Base-by-base conservation (phyloP, 2,113 vertebrate genomes). In the Xiphias gladius region DNA sequence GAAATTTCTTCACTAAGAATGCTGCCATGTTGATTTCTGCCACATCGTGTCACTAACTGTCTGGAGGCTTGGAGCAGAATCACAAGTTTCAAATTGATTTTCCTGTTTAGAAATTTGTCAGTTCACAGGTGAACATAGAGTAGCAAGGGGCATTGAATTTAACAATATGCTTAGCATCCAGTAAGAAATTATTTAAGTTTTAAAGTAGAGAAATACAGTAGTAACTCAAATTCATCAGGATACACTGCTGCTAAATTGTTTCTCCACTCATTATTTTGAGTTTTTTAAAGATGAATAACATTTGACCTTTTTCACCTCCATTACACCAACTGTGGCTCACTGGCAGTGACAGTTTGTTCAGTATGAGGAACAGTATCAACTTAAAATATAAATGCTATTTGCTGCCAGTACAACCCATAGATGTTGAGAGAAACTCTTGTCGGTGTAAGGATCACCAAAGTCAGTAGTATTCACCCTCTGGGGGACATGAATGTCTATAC, bases 1-100 rank as follows among this genome's bases (percentile, higher is more conserved):
- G 32, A 81, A 57, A 59, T 74, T 73, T 74, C 66, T 71, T 66
- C 46, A 11, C 39, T 26, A 0, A 58, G 59, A 48, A 24, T 69
- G 69, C 67, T 62, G 75, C 57, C 62, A 41, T 65, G 43, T 76
- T 69, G 73, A 76, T 84, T 72, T 58, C 85, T 80, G 58, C 55
- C 46, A 39, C 64, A 57, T 32, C 7, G 1, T 54, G 54, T 73
- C 67, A 58, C 61, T 46, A 28, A 39, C n/a, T 66, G 57, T 76
- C 20, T 13, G 48, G 58, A 79, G 81, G 52, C n/a, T 22, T 84
- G 22, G 61, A 58, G 39, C 72, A 35, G 0, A 74, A 37, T 24
- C 46, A 20, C 12, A 35, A 20, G 68, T 79, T 81, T 57, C 2
- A 24, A 30, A 59, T 83, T 37, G 37, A 50, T 59, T 77, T 57